Percentiles rank a stretch among this genome's conserved stretches.
phyloP scores from a whole-genome alignment of 2,113 vertebrate species.

The Prunella himalayana region DNA sequence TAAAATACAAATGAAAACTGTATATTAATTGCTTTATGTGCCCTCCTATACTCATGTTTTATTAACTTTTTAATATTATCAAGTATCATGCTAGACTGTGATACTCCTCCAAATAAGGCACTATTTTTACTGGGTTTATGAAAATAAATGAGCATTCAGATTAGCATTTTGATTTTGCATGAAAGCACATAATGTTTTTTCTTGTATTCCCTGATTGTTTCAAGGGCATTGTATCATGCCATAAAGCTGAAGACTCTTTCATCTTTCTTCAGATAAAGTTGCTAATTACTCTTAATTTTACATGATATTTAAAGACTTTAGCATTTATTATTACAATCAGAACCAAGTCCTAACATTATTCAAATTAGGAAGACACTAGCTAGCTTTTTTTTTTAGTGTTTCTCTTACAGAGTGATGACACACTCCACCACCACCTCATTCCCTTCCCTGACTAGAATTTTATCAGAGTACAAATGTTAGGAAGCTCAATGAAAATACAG shows the following conservation, averaged over 20 bases:
- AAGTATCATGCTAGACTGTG: not conserved
- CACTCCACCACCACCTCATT: not conserved
- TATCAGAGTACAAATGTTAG: conserved; percentile 71
- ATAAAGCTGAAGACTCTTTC: not conserved
- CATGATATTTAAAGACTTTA: not conserved
- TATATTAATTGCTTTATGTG: conserved; percentile 17
- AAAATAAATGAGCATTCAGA: conserved; percentile 24
- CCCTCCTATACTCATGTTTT: conserved; percentile 25
- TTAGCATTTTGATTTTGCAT: conserved; percentile 29
- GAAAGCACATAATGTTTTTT: not conserved
- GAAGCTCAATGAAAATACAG: conserved; percentile 71
- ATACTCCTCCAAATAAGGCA: not conserved
- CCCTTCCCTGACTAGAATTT: conserved; percentile 50
- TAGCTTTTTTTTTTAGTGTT: not conserved
- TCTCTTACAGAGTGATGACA: conserved; percentile 8
- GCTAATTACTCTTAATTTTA: not conserved
- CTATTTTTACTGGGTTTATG: not conserved
- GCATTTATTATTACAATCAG: not conserved
- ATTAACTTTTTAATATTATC: conserved; percentile 27
- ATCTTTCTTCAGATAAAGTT: not conserved
- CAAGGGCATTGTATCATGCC: not conserved
- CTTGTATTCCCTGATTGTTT: not conserved
- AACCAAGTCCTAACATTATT: not conserved
- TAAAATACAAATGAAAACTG: not conserved
- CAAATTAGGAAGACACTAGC: not conserved